Evolutionary conservation across 1,140 invertebrate species (phyloP).

Genomic region (Armadillidium nasatum): DNA sequence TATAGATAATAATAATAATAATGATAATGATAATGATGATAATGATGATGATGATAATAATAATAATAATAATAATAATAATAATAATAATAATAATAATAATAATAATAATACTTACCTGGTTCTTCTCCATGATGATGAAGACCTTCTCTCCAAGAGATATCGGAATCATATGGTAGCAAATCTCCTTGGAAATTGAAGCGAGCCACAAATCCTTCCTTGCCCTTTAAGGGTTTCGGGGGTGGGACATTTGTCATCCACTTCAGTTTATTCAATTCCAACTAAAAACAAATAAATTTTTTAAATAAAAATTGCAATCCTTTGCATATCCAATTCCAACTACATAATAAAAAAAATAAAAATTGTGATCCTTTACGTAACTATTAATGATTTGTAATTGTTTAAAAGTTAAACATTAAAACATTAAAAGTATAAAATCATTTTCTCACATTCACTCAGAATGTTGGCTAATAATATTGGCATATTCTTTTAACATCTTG

Average conservation of each 20-base stretch:
- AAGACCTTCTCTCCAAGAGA: conserved; percentile 50
- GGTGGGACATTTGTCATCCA: conserved; percentile 34
- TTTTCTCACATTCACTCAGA: not conserved
- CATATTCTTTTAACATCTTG: too few relatives aligned
- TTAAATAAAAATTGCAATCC: not conserved
- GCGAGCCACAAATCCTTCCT: conserved; percentile 42
- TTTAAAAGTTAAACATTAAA: too few relatives aligned
- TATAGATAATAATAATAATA: too few relatives aligned
- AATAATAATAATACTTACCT: conserved; percentile 41
- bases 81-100: too few relatives aligned
- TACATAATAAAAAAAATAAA: conserved; percentile 16
- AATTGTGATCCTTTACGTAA: not conserved
- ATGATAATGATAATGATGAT: too few relatives aligned
- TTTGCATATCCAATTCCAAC: conserved; percentile 30
- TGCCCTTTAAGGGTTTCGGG: conserved; percentile 31
- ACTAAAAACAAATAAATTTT: conserved; percentile 24
- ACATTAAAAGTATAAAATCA: too few relatives aligned
- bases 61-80: too few relatives aligned
- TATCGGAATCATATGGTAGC: conserved; percentile 46
- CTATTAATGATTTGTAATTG: too few relatives aligned
- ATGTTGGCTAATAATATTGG: not conserved
- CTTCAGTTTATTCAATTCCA: conserved; percentile 37
- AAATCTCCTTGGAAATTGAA: conserved; percentile 48
- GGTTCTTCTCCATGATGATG: conserved; percentile 56
- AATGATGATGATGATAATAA: too few relatives aligned